Evolutionary conservation across 1,140 invertebrate genomes (phyloP), one percentile per base, ranked within the genome.

Genomic region (Papilio dardanus): DNA sequence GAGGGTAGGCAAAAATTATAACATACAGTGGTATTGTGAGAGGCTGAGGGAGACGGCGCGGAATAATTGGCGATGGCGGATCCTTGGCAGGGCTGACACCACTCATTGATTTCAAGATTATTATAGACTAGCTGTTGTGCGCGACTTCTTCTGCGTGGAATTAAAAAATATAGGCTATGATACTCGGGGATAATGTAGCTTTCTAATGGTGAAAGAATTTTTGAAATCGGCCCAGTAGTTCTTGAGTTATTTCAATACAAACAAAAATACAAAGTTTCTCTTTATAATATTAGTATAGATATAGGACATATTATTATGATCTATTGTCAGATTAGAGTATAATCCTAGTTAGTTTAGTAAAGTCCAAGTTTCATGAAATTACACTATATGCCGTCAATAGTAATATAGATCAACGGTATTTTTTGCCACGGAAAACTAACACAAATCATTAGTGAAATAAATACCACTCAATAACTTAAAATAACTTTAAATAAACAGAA

Each of bases 1-100:
- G 88, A 88, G 90, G 79, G 87, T 86, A 89, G 84, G 87, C 89
- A 92, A 92, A 92, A 92, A 92, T 92, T 92, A 91, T 92, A 87
- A 92, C 91, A 90, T 92, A 91, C 88, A 88, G 86, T 86, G 83
- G 77, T 83, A 87, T 90, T 87, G 88, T 89, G 81, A 79, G 78
- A 68, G 50, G 83, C 16, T 35, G 71, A 69, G 71, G 77, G 84
- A 84, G 87, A 83, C 83, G 86, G 82, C 82, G 84, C 79, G 87
- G 89, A 86, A 88, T 90, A 90, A 90, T 88, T 91, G 88, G 82
- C 85, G 82, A 6, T 50, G 46, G 46, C 46, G 79, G 82, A 83
- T 83, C 74, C 77, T 76, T 73, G 68, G 28, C 82, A 92, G 91
- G 91, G 91, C 54, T 90, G 88, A 6, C 73, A 35, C 33, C 73